phyloP scores from a whole-genome alignment of 2,888 invertebrate species.

The Gandaritis pyraliata region DNA sequence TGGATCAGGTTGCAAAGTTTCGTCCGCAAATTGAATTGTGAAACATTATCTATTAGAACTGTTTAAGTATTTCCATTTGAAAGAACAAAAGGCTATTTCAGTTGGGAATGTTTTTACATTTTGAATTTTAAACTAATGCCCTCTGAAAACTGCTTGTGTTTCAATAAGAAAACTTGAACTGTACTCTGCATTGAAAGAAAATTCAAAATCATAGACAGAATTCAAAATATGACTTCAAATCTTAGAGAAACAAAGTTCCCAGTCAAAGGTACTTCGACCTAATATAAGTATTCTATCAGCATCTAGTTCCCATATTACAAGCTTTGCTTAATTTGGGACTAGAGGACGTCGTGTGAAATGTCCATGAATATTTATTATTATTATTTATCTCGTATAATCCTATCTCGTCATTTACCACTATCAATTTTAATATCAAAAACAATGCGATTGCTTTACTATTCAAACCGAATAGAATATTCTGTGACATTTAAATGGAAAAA shows the following conservation, averaged over 20 bases:
- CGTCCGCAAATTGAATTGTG: neutral
- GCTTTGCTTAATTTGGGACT: too few relatives aligned
- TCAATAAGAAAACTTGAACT: too few relatives aligned
- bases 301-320: too few relatives aligned
- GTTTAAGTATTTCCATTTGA: neutral
- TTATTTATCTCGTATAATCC: neutral
- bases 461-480: slow-evolving; percentile 55
- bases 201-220: too few relatives aligned
- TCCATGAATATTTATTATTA: too few relatives aligned
- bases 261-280: too few relatives aligned
- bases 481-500: slow-evolving; percentile 58
- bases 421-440: slow-evolving; percentile 40
- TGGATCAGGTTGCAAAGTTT: neutral
- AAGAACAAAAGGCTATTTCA: neutral
- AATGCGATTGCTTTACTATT: slow-evolving; percentile 45
- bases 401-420: slow-evolving; percentile 6
- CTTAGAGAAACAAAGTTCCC: too few relatives aligned
- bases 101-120: neutral
- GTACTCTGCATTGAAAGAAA: too few relatives aligned
- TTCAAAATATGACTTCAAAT: too few relatives aligned
- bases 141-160: too few relatives aligned
- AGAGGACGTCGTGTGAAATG: too few relatives aligned
- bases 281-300: too few relatives aligned
- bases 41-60: neutral
- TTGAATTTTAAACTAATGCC: neutral